A percentile compares a stretch with the other conserved stretches of the same genome.
phyloP scores from a whole-genome alignment of 2,888 invertebrate genomes.

The Agrenia bidenticulata region DNA sequence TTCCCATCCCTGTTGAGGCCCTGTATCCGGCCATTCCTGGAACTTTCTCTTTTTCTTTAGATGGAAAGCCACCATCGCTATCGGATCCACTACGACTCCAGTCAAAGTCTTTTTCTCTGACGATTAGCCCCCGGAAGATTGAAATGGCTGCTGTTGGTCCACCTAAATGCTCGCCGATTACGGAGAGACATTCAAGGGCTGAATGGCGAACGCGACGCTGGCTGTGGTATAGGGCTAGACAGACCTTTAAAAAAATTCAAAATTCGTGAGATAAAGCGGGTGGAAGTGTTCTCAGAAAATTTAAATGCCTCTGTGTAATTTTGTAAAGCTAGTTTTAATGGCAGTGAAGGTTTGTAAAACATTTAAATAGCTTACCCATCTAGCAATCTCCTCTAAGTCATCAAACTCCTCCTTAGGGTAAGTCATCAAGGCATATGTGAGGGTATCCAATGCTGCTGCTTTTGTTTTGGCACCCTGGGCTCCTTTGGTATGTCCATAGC shows the following conservation, averaged over 20 bases:
- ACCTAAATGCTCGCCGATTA: conserved; percentile 64
- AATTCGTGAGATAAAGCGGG: no score
- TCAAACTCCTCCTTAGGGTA: conserved; percentile 74
- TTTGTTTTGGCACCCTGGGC: conserved; percentile 45
- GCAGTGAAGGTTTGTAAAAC: conserved; percentile 1
- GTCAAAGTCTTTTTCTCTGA: conserved; percentile 27
- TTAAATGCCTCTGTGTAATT: no score
- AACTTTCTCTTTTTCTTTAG: background rate
- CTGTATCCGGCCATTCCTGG: background rate
- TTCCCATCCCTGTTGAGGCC: background rate
- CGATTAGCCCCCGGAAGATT: conserved; percentile 25
- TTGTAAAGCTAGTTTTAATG: no score
- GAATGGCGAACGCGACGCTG: conserved; percentile 75
- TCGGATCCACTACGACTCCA: conserved; percentile 23
- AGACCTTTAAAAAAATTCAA: conserved; percentile 55
- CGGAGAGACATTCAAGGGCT: conserved; percentile 75
- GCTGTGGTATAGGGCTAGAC: conserved; percentile 61
- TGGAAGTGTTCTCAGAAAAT: no score
- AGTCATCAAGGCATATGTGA: conserved; percentile 74
- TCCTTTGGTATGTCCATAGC: conserved; percentile 21
- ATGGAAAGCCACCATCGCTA: background rate
- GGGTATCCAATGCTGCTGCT: conserved; percentile 66
- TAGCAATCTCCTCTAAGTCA: conserved; percentile 59
- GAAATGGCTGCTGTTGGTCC: conserved; percentile 29
- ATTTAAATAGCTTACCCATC: conserved; percentile 51